These are phyloP conservation scores for Ostrea edulis DNA, from an alignment of 1,140 invertebrate species.

Conservation along the genomic window DNA sequence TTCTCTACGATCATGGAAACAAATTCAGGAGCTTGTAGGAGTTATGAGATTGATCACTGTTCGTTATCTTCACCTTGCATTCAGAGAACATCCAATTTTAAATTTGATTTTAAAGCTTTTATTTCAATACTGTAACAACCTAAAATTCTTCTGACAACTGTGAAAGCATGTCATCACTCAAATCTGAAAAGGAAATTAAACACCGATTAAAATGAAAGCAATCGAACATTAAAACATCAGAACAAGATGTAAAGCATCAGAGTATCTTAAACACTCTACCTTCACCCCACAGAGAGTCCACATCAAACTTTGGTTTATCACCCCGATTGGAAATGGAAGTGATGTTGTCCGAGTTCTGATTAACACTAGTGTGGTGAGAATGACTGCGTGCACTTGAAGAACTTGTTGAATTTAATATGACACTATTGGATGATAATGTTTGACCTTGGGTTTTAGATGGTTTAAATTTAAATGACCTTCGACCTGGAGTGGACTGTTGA, in stretches of 20 bases:
- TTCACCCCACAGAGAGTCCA: slow-evolving; percentile 13
- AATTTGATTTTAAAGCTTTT: no score
- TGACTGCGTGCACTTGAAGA: neutral
- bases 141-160: slow-evolving; percentile 14
- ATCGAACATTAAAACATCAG: no score
- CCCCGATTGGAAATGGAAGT: neutral
- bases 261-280: neutral
- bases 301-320: slow-evolving; percentile 14
- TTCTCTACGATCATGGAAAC: no score
- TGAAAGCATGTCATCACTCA: neutral
- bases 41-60: no score
- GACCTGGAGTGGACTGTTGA: neutral
- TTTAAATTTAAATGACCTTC: neutral
- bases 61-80: no score
- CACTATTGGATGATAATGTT: neutral
- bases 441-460: neutral
- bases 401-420: neutral
- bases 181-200: neutral
- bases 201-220: neutral
- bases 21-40: no score
- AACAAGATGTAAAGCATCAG: neutral
- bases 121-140: neutral
- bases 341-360: neutral
- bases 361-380: neutral
- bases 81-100: no score